These are phyloP conservation scores for Sylvietta virens DNA, from an alignment of 2,113 vertebrate species.

Conservation along the genomic window DNA sequence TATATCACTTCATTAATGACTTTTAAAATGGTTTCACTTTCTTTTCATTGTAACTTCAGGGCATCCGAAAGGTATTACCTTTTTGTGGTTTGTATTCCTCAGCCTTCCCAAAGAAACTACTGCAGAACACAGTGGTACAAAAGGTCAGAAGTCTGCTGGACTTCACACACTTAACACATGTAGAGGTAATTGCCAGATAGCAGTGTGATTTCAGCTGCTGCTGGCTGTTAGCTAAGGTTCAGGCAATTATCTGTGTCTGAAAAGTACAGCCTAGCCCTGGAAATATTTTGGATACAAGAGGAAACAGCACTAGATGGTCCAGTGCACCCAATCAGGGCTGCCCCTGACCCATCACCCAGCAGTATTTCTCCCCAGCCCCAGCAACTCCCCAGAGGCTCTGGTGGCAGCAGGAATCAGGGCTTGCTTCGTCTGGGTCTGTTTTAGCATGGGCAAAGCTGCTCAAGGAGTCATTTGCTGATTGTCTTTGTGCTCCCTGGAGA, in stretches of 20 bases:
- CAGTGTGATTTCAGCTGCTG: neutral
- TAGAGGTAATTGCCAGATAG: neutral
- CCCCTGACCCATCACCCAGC: neutral
- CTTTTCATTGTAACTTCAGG: neutral
- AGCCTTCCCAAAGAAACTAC: neutral
- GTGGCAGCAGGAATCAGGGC: neutral
- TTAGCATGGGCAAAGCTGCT: neutral
- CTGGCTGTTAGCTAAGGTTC: neutral
- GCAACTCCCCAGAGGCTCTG: rapidly evolving
- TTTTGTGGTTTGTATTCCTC: neutral
- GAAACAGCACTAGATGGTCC: neutral
- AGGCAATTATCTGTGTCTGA: neutral
- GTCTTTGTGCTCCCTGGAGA: neutral
- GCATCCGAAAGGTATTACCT: neutral
- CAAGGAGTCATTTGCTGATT: neutral
- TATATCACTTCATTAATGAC: neutral
- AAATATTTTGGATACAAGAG: neutral
- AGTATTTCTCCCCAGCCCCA: neutral
- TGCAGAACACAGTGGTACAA: neutral
- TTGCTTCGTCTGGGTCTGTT: neutral
- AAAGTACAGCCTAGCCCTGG: neutral
- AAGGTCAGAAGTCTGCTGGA: neutral
- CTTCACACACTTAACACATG: neutral
- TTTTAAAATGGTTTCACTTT: neutral
- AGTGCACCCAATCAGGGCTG: neutral